Percentiles rank a stretch among this genome's conserved stretches.
Conservation (phyloP, 1,140 invertebrate species). For the Belonocnema kinseyi region DNA sequence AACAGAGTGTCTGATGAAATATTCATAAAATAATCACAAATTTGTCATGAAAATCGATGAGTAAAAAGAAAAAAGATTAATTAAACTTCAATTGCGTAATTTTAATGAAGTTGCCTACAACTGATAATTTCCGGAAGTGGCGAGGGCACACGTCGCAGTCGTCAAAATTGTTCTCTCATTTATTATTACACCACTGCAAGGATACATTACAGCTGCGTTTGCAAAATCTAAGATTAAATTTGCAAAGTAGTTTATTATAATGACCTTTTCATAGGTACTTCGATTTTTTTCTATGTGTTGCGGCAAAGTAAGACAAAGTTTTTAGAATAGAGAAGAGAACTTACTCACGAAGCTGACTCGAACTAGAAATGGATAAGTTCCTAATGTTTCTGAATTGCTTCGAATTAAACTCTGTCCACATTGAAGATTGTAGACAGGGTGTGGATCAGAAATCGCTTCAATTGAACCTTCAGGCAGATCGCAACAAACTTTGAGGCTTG, state of each 20-base stretch:
- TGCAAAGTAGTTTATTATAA: conserved; percentile 20
- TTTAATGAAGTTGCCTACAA: conserved; percentile 49
- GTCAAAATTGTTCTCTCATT: conserved; percentile 60
- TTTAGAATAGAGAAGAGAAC: conserved; percentile 36
- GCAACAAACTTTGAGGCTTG: conserved; percentile 59
- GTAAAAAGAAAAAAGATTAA: background rate
- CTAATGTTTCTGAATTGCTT: conserved; percentile 48
- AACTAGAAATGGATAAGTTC: conserved; percentile 62
- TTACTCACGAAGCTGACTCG: conserved; percentile 62
- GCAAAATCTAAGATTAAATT: conserved; percentile 48
- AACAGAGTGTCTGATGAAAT: conserved; percentile 52
- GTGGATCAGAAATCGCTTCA: conserved; percentile 10
- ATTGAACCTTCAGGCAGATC: conserved; percentile 33
- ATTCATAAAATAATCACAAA: background rate
- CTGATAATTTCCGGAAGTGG: conserved; percentile 55
- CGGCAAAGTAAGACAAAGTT: background rate
- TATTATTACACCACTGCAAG: conserved; percentile 60
- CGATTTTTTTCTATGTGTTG: background rate
- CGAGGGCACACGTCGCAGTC: conserved; percentile 61
- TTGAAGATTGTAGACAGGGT: conserved; percentile 34
- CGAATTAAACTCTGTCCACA: conserved; percentile 57
- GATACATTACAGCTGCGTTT: conserved; percentile 56
- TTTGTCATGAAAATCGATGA: no score
- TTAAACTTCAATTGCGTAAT: conserved; percentile 11
- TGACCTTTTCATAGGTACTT: background rate